Evolutionary conservation across 2,888 invertebrate genomes (phyloP).

Genomic region (Patella ulyssiponensis): DNA sequence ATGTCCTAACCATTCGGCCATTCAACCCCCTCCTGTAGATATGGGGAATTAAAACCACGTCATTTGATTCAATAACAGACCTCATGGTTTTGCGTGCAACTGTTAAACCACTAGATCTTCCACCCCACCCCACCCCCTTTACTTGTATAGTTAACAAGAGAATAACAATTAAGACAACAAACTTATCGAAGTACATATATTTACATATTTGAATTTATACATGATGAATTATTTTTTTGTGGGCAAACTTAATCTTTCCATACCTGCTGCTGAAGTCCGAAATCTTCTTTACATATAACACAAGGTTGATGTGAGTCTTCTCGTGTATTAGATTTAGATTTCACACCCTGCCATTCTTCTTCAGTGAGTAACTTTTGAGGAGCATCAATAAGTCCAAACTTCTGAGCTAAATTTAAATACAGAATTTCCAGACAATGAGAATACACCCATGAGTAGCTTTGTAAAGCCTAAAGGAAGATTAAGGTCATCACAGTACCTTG

Average conservation of each 20-base stretch:
- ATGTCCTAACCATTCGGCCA: too few species aligned
- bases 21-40: too few species aligned
- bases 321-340: constrained; percentile 66
- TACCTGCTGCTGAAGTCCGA: constrained; percentile 69
- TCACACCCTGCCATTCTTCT: constrained; percentile 66
- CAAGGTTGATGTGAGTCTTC: constrained; percentile 70
- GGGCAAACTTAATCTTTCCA: background rate
- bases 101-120: too few species aligned
- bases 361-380: constrained; percentile 63
- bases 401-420: constrained; percentile 60
- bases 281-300: constrained; percentile 72
- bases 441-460: background rate
- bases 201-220: too few species aligned
- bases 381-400: constrained; percentile 67
- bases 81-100: too few species aligned
- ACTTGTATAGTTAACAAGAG: too few species aligned
- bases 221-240: too few species aligned
- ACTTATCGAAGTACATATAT: too few species aligned
- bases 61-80: too few species aligned
- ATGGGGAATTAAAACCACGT: too few species aligned
- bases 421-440: background rate
- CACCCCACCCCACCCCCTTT: too few species aligned
- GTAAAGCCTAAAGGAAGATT: background rate
- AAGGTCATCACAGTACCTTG: background rate
- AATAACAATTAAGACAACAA: too few species aligned